Evolutionary conservation across 2,797 vertebrate genomes (phyloP), one percentile per base, ranked within the genome.

Genomic region (Siniperca scherzeri): DNA sequence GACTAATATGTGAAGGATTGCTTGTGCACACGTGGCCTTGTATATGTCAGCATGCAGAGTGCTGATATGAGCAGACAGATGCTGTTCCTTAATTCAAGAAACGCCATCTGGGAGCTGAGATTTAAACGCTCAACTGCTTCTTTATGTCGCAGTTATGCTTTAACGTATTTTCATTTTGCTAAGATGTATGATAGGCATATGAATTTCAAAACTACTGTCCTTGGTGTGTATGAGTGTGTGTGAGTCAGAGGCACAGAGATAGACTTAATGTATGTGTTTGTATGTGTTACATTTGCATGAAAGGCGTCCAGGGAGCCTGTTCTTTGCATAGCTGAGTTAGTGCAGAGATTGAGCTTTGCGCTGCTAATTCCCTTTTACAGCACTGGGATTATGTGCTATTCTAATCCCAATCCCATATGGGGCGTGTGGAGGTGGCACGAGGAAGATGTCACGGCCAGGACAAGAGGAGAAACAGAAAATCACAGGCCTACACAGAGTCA

Each of bases 331-430:
- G 83, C 79, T 53, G 82, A 88, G 86, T 90, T 86, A 77, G 81
- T 52, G 87, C 87, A 91, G 87, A 87, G 89, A 89, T 85, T 90
- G 87, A 92, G 92, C 82, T 92, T 60, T 86, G 87, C 84, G 76
- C 87, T 89, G 88, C 91, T 95, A 95, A 95, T 94, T 95, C 94
- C 93, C 89, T 92, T 93, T 93, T 92, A 88, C 91, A 88, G 91
- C 84, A 73, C 69, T 56, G 80, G 94, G 96, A 96, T 96, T 96
- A 96, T 88, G 92, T 72, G 84, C 91, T 93, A 93, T 95, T 95
- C 93, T 95, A 95, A 95, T 96, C 94, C 91, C 91, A 92, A 89
- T 94, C 93, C 92, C 93, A 93, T 95, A 93, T 95, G 93, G 90
- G 88, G 80, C 56, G 82, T 81, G 79, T 85, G 89, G 90, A 92